Conservation (phyloP, 2,888 invertebrate genomes). For the Esperia sulphurella region DNA sequence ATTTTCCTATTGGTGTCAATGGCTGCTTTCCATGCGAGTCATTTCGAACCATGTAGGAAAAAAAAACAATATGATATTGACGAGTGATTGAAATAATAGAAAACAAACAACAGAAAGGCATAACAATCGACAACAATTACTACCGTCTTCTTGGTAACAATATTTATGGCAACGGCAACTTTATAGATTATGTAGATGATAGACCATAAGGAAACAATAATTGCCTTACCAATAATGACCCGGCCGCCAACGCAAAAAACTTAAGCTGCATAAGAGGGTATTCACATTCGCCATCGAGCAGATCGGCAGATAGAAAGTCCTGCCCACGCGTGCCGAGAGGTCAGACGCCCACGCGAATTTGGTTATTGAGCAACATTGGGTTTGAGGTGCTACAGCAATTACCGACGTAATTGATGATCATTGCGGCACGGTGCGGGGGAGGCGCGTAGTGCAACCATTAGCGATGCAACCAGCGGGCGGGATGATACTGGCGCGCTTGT, state of each 20-base stretch:
- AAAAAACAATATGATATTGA: too few relatives aligned
- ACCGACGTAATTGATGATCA: slow-evolving; percentile 54
- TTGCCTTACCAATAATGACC: slow-evolving; percentile 1
- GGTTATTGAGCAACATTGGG: slow-evolving; percentile 46
- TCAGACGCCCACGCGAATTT: slow-evolving; percentile 46
- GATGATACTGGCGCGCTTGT: not conserved
- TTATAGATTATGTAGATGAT: not conserved
- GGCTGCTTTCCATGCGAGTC: too few relatives aligned
- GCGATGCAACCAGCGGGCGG: not conserved
- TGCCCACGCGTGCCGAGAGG: slow-evolving; percentile 68
- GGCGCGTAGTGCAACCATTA: slow-evolving; percentile 4
- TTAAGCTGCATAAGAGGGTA: not conserved
- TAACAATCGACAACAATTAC: too few relatives aligned
- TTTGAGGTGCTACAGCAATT: slow-evolving; percentile 45
- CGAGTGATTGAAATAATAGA: too few relatives aligned
- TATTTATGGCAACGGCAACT: too few relatives aligned
- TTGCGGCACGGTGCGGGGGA: slow-evolving; percentile 49
- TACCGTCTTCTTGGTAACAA: too few relatives aligned
- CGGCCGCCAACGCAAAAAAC: slow-evolving; percentile 6
- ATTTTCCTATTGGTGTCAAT: too few relatives aligned
- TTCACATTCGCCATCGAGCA: slow-evolving; percentile 24
- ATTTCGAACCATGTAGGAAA: too few relatives aligned
- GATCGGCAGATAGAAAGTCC: slow-evolving; percentile 55
- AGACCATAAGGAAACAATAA: slow-evolving; percentile 5
- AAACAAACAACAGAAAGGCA: too few relatives aligned